Conservation (phyloP, 2,113 vertebrate species). For the Mungos mungo region DNA sequence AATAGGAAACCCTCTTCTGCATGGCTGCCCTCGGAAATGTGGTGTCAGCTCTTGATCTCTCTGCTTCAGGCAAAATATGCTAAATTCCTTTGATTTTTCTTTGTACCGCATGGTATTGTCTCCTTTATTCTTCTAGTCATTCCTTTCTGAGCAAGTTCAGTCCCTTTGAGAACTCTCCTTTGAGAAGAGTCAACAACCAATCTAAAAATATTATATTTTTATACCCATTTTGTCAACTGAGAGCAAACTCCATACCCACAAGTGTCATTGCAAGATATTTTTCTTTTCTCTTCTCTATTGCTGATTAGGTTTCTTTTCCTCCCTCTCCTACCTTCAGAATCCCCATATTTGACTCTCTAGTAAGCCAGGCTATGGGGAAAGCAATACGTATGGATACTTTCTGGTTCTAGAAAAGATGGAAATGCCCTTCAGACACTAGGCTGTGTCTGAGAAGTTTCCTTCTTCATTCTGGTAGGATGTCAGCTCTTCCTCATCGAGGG, state of each 20-base stretch:
- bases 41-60: neutral
- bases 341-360: neutral
- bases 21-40: neutral
- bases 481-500: conserved; percentile 86
- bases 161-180: neutral
- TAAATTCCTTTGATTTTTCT: neutral
- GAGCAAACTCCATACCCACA: neutral
- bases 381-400: conserved; percentile 71
- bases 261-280: neutral
- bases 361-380: conserved; percentile 52
- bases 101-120: neutral
- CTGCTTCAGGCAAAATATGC: neutral
- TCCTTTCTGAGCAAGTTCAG: neutral
- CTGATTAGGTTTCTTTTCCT: neutral
- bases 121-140: neutral
- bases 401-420: conserved; percentile 7
- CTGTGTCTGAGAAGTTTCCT: conserved; percentile 86
- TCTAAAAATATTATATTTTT: neutral
- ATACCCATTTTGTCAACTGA: neutral
- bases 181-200: neutral
- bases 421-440: conserved; percentile 81
- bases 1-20: neutral
- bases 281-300: conserved; percentile 4
- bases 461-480: conserved; percentile 87
- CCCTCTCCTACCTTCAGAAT: neutral